Conservation (phyloP, 2,797 vertebrate genomes). For the Epinephelus awoara region DNA sequence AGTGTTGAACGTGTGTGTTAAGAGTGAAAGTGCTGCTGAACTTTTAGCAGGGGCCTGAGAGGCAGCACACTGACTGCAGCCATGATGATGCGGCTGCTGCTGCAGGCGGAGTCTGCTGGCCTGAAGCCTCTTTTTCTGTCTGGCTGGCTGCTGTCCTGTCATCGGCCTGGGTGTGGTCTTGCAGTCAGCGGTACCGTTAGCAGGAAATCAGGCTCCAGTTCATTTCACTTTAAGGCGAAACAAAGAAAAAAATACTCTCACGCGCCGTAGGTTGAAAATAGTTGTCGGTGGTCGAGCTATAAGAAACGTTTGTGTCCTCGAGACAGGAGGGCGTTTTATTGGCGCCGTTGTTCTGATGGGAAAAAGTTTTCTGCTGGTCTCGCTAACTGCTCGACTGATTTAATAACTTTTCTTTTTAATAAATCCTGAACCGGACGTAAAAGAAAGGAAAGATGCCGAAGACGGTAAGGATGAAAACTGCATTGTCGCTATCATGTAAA, state of each 20-base stretch:
- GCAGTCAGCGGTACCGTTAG: conserved; percentile 88
- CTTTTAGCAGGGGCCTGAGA: background rate
- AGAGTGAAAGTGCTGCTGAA: conserved; percentile 2
- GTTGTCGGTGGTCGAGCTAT: conserved; percentile 1
- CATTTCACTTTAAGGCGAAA: conserved; percentile 73
- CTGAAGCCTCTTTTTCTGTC: conserved; percentile 60
- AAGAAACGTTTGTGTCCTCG: conserved; percentile 43
- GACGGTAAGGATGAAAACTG: conserved; percentile 81
- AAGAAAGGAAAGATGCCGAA: conserved; percentile 85
- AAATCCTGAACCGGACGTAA: conserved; percentile 45
- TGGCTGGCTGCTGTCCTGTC: conserved; percentile 78
- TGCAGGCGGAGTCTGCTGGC: conserved; percentile 80
- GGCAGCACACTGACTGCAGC: conserved; percentile 18
- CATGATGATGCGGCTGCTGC: conserved; percentile 66
- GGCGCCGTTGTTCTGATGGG: conserved; percentile 83
- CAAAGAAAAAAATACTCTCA: conserved; percentile 68
- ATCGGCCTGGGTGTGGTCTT: conserved; percentile 90
- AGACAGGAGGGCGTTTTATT: conserved; percentile 57
- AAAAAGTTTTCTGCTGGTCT: conserved; percentile 83
- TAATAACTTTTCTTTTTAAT: conserved; percentile 41
- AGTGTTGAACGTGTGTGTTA: background rate
- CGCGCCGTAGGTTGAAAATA: conserved; percentile 20
- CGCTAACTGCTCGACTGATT: conserved; percentile 63
- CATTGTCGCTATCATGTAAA: conserved; percentile 3
- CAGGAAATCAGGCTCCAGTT: conserved; percentile 82